Percentiles rank a stretch among this genome's conserved stretches.
Conservation (phyloP, 2,888 invertebrate species). For the Mesorhabditis spiculigera region DNA sequence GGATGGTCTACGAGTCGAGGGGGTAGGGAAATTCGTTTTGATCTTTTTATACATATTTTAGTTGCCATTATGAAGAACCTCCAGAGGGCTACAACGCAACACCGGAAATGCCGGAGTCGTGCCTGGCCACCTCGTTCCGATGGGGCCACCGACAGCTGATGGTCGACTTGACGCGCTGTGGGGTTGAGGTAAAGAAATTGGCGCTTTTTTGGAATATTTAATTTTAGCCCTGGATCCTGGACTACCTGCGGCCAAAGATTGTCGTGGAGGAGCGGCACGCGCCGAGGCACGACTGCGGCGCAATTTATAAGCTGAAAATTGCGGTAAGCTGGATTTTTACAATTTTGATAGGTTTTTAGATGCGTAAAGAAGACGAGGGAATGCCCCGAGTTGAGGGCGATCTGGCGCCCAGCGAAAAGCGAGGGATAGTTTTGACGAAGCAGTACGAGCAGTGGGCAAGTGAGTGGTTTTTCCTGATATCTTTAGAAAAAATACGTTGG, state of each 20-base stretch:
- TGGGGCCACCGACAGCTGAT: background rate
- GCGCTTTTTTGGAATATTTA: background rate
- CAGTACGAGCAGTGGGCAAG: background rate
- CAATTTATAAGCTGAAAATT: background rate
- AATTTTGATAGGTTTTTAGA: background rate
- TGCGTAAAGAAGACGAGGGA: background rate
- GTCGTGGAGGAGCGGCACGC: background rate
- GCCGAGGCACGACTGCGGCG: background rate
- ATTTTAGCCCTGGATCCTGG: conserved; percentile 2
- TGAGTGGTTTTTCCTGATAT: background rate
- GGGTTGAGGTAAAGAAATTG: background rate
- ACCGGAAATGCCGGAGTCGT: background rate
- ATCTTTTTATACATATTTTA: background rate
- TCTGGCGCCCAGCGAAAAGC: background rate
- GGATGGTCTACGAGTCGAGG: background rate
- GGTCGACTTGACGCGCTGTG: background rate
- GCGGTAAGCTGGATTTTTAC: background rate
- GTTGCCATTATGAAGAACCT: background rate
- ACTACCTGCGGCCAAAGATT: background rate
- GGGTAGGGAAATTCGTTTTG: background rate
- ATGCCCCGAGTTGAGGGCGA: background rate
- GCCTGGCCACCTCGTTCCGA: background rate
- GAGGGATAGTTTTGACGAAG: background rate
- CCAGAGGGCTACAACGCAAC: background rate
- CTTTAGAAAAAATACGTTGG: too few species aligned